phyloP scores from a whole-genome alignment of 2,797 vertebrate genomes.

The Intellagama lesueurii region DNA sequence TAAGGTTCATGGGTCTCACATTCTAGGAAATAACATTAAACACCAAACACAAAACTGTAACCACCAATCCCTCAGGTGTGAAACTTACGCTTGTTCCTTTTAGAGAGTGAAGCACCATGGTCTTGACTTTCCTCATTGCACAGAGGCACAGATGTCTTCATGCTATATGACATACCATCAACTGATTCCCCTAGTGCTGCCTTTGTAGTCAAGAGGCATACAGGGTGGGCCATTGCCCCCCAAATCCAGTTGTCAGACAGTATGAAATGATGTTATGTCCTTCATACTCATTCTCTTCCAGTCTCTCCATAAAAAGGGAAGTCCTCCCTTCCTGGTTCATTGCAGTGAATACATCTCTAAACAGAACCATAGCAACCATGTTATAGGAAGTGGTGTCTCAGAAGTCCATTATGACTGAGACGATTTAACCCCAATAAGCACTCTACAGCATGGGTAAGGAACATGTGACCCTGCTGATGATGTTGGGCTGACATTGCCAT shows the following conservation, averaged over 20 bases:
- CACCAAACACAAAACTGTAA: neutral
- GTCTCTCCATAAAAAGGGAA: neutral
- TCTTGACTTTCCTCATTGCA: neutral
- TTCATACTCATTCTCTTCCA: conserved; percentile 14
- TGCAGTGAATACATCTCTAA: neutral
- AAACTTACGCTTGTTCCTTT: conserved; percentile 14
- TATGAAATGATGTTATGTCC: neutral
- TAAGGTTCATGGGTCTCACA: neutral
- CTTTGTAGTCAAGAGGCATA: neutral
- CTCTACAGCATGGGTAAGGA: neutral
- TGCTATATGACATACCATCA: neutral
- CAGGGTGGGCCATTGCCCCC: neutral
- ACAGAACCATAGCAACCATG: conserved; percentile 27
- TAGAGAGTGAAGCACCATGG: neutral
- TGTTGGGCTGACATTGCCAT: neutral
- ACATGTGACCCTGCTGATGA: neutral
- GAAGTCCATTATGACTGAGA: conserved; percentile 26
- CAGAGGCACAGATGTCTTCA: neutral
- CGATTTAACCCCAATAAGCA: conserved; percentile 2
- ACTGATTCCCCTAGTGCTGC: neutral
- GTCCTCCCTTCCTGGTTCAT: neutral
- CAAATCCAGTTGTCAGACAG: neutral
- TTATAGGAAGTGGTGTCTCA: conserved; percentile 7
- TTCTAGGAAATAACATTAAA: neutral
- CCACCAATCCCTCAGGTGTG: neutral